Conservation (phyloP, 2,888 invertebrate species). For the Eupithecia tripunctaria region DNA sequence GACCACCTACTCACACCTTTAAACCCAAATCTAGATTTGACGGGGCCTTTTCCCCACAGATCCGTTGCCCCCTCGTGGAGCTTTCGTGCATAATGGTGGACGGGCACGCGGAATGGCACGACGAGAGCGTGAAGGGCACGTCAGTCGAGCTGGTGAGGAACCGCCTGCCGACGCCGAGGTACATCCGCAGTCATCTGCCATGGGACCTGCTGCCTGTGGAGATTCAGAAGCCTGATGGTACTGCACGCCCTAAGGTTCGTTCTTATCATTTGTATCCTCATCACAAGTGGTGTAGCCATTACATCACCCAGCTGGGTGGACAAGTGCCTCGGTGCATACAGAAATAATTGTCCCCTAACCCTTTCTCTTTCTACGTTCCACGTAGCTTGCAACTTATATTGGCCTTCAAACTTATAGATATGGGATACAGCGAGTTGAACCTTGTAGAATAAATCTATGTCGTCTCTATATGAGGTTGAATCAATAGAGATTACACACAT, state of each 20-base stretch:
- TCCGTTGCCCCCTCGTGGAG: conserved; percentile 91
- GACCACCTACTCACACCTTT: too few relatives aligned
- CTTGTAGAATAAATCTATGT: too few relatives aligned
- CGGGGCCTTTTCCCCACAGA: conserved; percentile 55
- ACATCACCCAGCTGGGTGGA: too few relatives aligned
- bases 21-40: background rate
- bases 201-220: conserved; percentile 87
- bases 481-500: too few relatives aligned
- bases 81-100: conserved; percentile 86
- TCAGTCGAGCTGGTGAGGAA: conserved; percentile 89
- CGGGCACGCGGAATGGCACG: conserved; percentile 85
- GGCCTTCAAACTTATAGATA: too few relatives aligned
- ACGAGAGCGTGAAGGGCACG: conserved; percentile 86
- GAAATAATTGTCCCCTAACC: too few relatives aligned
- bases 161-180: conserved; percentile 87
- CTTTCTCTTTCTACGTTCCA: too few relatives aligned
- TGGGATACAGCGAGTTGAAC: too few relatives aligned
- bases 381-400: too few relatives aligned
- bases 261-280: background rate
- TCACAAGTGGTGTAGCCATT: too few relatives aligned
- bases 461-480: too few relatives aligned
- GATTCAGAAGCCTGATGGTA: conserved; percentile 86
- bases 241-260: conserved; percentile 88
- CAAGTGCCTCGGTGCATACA: too few relatives aligned
- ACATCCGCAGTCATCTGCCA: conserved; percentile 90